These are phyloP conservation scores for Pinna nobilis DNA, from an alignment of 1,140 invertebrate species.

Conservation along the genomic window DNA sequence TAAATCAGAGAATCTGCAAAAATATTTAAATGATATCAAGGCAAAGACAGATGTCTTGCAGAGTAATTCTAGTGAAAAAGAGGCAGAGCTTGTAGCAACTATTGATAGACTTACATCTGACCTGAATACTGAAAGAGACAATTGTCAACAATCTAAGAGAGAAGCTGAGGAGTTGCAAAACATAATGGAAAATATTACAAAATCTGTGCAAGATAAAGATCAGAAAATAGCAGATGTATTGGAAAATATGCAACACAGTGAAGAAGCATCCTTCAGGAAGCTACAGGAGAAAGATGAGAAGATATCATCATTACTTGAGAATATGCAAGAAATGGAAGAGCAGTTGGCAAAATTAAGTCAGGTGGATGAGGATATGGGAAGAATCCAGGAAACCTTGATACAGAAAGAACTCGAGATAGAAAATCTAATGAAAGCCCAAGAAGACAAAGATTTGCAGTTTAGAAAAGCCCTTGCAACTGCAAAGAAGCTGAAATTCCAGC, in stretches of 20 bases:
- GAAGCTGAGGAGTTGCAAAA: slow-evolving; percentile 3
- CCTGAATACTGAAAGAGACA: slow-evolving; percentile 30
- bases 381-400: slow-evolving; percentile 10
- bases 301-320: slow-evolving; percentile 61
- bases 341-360: slow-evolving; percentile 50
- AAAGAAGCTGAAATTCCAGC: slow-evolving; percentile 68
- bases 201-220: slow-evolving; percentile 32
- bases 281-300: slow-evolving; percentile 60
- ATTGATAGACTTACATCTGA: slow-evolving; percentile 1
- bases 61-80: no score
- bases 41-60: no score
- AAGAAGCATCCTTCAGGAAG: slow-evolving; percentile 31
- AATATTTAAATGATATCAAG: no score
- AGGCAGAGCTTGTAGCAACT: slow-evolving; percentile 5
- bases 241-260: slow-evolving; percentile 18
- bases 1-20: no score
- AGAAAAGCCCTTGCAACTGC: slow-evolving; percentile 68
- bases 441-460: slow-evolving; percentile 61
- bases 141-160: slow-evolving; percentile 5
- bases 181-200: slow-evolving; percentile 3
- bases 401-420: slow-evolving; percentile 38
- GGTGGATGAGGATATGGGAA: slow-evolving; percentile 25
- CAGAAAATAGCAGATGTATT: slow-evolving; percentile 28
- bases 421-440: slow-evolving; percentile 41
- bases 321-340: slow-evolving; percentile 68